phyloP scores from a whole-genome alignment of 2,113 vertebrate species.

The Malurus elegans region DNA sequence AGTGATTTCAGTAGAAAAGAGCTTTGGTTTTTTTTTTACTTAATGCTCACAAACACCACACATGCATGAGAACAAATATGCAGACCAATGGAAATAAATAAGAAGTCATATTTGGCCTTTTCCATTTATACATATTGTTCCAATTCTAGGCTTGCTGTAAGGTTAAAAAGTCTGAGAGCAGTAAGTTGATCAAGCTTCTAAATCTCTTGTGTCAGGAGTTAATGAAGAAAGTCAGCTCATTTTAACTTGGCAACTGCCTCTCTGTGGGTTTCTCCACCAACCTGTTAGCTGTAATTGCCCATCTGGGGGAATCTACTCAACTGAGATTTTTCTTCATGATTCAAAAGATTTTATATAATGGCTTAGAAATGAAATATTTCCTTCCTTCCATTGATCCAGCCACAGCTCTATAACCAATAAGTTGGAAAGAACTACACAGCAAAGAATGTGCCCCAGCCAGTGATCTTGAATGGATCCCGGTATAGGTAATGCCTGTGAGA shows the following conservation, averaged over 20 bases:
- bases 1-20: neutral
- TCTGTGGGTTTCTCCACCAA: neutral
- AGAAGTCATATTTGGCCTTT: neutral
- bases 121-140: neutral
- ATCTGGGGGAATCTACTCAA: neutral
- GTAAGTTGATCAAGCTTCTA: neutral
- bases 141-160: neutral
- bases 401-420: neutral
- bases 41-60: neutral
- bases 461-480: neutral
- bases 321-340: neutral
- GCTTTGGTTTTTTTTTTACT: neutral
- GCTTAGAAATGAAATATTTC: neutral
- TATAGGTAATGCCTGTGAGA: neutral
- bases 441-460: neutral
- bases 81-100: neutral
- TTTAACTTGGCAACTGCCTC: neutral
- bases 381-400: neutral
- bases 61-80: neutral
- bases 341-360: neutral
- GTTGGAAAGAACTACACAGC: neutral
- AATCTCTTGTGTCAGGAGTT: neutral
- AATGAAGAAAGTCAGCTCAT: neutral
- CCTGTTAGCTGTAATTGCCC: neutral
- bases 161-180: neutral